phyloP scores from a whole-genome alignment of 2,888 invertebrate genomes.

The Ditula angustiorana region DNA sequence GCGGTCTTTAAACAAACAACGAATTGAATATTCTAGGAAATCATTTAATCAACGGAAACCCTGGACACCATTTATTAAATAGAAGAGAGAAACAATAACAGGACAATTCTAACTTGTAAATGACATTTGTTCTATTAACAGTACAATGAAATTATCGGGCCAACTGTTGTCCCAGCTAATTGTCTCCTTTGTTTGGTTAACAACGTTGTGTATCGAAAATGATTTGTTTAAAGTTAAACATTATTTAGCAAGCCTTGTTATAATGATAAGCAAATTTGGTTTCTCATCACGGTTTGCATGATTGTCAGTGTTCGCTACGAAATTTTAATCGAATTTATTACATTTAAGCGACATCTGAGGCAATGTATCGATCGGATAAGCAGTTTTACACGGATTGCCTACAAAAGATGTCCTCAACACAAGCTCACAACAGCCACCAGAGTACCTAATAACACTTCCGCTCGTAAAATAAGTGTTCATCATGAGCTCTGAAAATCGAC shows the following conservation, averaged over 20 bases:
- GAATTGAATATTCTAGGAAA: conserved; percentile 14
- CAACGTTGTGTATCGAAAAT: conserved; percentile 18
- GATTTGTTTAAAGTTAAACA: conserved; percentile 4
- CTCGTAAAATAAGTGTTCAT: not conserved
- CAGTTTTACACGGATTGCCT: too few species aligned
- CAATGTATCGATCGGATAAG: too few species aligned
- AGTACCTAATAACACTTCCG: too few species aligned
- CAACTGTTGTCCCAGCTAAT: conserved; percentile 19
- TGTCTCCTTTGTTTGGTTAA: conserved; percentile 30
- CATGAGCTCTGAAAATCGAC: conserved; percentile 10
- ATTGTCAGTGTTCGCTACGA: not conserved
- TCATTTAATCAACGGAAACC: conserved; percentile 10
- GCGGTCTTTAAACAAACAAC: not conserved
- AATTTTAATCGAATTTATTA: too few species aligned
- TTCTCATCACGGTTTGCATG: not conserved
- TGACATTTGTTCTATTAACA: conserved; percentile 10
- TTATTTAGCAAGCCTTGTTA: not conserved
- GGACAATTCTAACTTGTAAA: conserved; percentile 13
- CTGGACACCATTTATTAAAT: conserved; percentile 3
- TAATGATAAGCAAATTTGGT: not conserved
- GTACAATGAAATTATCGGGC: conserved; percentile 22
- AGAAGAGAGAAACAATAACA: conserved; percentile 12
- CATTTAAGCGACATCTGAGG: too few species aligned
- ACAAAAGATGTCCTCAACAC: too few species aligned
- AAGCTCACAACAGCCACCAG: too few species aligned